Percentiles rank a stretch among this genome's conserved stretches.
These are phyloP conservation scores for Parazoanthus atlanticus DNA, from an alignment of 92 coral and sea anemone genomes.

Conservation along the genomic window DNA sequence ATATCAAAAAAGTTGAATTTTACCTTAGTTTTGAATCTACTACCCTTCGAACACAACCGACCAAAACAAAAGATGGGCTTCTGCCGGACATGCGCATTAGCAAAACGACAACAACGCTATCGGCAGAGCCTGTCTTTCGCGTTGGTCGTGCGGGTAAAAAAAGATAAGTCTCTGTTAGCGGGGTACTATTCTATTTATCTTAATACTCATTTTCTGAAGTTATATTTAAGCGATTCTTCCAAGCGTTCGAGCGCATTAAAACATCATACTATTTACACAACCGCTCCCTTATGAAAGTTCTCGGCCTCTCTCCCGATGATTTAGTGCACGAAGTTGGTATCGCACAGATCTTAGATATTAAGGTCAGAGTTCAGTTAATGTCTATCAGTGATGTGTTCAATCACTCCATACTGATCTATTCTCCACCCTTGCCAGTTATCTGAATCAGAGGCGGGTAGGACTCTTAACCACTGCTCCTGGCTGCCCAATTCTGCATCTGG, in stretches of 20 bases:
- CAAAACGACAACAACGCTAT: too few species aligned
- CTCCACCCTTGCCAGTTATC: constrained; percentile 60
- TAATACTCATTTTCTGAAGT: too few species aligned
- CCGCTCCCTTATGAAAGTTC: neutral
- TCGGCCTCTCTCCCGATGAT: neutral
- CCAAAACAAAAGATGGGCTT: too few species aligned
- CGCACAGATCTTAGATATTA: neutral
- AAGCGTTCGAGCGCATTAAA: neutral
- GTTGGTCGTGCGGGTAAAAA: too few species aligned
- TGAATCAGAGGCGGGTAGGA: constrained; percentile 47
- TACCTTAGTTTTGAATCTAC: too few species aligned
- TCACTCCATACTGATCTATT: constrained; percentile 41
- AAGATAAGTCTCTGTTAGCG: too few species aligned
- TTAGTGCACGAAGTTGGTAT: neutral
- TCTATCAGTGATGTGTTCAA: constrained; percentile 20
- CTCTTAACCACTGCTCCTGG: constrained; percentile 49
- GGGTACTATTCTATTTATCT: too few species aligned
- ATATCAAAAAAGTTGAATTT: too few species aligned
- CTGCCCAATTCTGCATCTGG: constrained; percentile 38
- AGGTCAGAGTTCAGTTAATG: neutral
- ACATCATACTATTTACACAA: too few species aligned
- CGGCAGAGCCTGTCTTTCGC: too few species aligned
- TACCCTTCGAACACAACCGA: too few species aligned
- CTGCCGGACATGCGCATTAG: too few species aligned
- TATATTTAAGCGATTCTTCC: neutral